phyloP scores from a whole-genome alignment of 2,888 invertebrate species.

The Andrena dorsata region DNA sequence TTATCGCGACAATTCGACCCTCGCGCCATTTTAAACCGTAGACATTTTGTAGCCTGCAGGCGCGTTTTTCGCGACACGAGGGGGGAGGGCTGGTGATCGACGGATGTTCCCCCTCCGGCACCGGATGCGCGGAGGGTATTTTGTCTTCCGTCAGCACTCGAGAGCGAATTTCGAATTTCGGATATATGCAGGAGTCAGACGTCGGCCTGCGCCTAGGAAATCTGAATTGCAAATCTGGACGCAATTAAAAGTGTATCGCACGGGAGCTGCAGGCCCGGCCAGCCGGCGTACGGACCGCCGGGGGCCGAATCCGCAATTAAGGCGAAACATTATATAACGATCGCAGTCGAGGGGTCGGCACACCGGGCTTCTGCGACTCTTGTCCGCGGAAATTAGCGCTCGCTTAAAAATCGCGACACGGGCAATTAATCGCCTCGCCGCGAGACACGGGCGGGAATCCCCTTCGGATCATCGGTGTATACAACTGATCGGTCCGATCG shows the following conservation, averaged over 20 bases:
- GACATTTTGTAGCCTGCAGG: neutral
- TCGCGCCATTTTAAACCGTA: neutral
- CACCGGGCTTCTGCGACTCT: constrained; percentile 33
- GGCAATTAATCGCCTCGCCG: constrained; percentile 58
- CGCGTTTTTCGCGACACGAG: constrained; percentile 8
- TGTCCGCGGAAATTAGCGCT: constrained; percentile 64
- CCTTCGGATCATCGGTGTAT: too few relatives aligned
- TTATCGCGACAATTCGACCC: constrained; percentile 9
- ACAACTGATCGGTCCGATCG: too few relatives aligned
- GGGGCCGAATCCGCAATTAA: constrained; percentile 77
- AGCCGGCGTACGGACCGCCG: constrained; percentile 55
- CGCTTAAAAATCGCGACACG: constrained; percentile 64
- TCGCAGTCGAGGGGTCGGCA: constrained; percentile 54
- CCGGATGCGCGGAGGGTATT: constrained; percentile 39
- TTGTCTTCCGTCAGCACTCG: constrained; percentile 59
- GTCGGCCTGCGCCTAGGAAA: constrained; percentile 61
- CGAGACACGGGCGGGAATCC: neutral
- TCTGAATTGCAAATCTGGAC: constrained; percentile 79
- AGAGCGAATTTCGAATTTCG: constrained; percentile 67
- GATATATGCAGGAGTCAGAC: constrained; percentile 59
- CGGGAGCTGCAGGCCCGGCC: constrained; percentile 60
- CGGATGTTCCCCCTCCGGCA: neutral
- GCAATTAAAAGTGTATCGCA: constrained; percentile 80
- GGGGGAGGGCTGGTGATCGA: neutral
- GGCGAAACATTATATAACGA: constrained; percentile 78